phyloP scores from a whole-genome alignment of 2,888 invertebrate species.

The Limnephilus auricula region DNA sequence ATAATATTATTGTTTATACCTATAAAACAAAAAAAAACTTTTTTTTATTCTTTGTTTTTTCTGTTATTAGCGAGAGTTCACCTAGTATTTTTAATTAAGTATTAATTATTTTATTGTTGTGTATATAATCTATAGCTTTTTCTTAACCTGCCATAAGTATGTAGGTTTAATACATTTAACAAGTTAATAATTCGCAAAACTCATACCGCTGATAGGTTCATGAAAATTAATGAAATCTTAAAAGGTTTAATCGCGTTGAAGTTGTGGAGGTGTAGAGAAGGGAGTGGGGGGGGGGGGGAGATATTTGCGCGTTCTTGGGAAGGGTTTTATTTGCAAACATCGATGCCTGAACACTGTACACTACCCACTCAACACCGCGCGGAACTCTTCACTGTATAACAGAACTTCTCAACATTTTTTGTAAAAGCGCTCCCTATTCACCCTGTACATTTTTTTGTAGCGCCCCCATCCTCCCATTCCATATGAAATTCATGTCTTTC shows the following conservation, averaged over 20 bases:
- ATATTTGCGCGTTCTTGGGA: neutral
- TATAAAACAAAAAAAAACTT: too few species aligned
- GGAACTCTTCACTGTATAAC: neutral
- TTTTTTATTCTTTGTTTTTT: too few species aligned
- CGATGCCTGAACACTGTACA: neutral
- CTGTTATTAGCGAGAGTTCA: too few species aligned
- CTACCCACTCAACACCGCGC: neutral
- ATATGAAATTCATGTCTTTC: too few species aligned
- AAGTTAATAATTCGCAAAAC: neutral
- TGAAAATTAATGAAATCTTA: constrained; percentile 10
- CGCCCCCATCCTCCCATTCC: too few species aligned
- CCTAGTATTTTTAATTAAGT: too few species aligned
- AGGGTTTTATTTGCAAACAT: constrained; percentile 36
- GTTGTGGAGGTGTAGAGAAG: neutral
- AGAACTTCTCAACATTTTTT: neutral
- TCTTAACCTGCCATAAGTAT: too few species aligned
- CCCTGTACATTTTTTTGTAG: neutral
- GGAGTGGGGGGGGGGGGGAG: neutral
- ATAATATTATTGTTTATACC: too few species aligned
- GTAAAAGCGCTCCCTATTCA: too few species aligned
- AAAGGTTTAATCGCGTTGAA: constrained; percentile 10
- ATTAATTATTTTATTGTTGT: too few species aligned
- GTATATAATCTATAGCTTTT: too few species aligned
- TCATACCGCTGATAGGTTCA: neutral
- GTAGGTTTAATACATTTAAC: neutral